Evolutionary conservation across 2,888 invertebrate genomes (phyloP).

Genomic region (Rotaria macrura): DNA sequence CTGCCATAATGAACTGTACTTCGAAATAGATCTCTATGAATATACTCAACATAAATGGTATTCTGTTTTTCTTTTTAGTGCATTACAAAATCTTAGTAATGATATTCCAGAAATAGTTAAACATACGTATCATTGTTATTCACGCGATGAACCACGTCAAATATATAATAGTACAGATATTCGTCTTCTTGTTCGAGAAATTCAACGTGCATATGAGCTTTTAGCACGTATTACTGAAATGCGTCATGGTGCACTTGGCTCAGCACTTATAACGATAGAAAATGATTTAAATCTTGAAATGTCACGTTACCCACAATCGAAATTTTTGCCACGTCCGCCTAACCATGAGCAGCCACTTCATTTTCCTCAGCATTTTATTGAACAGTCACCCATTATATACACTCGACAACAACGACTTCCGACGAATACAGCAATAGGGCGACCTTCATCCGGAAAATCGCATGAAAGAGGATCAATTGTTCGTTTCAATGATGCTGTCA

Average conservation of each 20-base stretch:
- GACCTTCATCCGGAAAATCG: neutral
- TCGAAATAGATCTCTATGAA: no score
- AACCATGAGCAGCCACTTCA: constrained; percentile 47
- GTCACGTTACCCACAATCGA: constrained; percentile 46
- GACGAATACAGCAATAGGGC: constrained; percentile 36
- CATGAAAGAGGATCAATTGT: neutral
- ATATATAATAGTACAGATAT: constrained; percentile 50
- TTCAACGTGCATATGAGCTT: constrained; percentile 46
- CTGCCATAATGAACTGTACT: no score
- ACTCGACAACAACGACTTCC: constrained; percentile 44
- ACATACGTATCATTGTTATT: constrained; percentile 9
- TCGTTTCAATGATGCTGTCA: constrained; percentile 7
- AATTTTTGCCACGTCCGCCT: constrained; percentile 48
- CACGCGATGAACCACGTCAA: constrained; percentile 36
- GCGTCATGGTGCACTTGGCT: constrained; percentile 47
- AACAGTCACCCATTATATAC: constrained; percentile 46
- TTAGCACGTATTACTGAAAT: constrained; percentile 49
- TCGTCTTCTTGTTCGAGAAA: constrained; percentile 45
- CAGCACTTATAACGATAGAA: constrained; percentile 47
- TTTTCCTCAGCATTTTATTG: constrained; percentile 39
- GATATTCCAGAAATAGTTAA: neutral
- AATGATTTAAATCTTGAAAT: constrained; percentile 47
- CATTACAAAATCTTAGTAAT: neutral
- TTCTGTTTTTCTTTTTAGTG: no score
- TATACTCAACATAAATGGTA: no score